Evolutionary conservation across 2,888 invertebrate genomes (phyloP), one percentile per base, ranked within the genome.

Genomic region (Drosophila subquinaria): DNA sequence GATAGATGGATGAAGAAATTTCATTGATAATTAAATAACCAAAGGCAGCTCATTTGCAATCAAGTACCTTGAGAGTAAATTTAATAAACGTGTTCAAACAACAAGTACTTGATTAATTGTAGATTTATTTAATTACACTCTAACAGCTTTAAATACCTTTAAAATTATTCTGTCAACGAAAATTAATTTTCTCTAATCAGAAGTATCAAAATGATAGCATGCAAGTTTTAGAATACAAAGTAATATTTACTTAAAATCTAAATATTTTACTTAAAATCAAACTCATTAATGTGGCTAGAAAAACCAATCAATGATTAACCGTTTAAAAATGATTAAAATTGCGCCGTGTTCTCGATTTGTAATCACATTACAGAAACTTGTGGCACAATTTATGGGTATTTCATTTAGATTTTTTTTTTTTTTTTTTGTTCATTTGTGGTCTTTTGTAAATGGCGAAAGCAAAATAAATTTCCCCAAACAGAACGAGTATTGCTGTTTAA

Each of bases 401-500:
- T 64, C 27, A 61, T 62, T 62, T 40, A 50, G 27, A 33, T 62
- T 13, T 42, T 50, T 33, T n/a, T 35, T 36, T 36, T 23, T 23
- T 15, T 13, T 61, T 20, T 52, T 4, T 15, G 11, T 35, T 15
- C 35, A n/a, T 50, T 65, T 45, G 47, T 48, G 47, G 55, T 17
- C 10, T 33, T 45, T 53, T 53, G 47, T 63, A 55, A 64, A 57
- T 65, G 60, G 53, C 61, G 20, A 62, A 66, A 53, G 36, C 51
- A 8, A 62, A 66, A 61, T 61, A 66, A 62, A 52, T 66, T 47
- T 27, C 11, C n/a, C 35, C 47, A 47, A 42, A 70, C 33, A 51
- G 47, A 48, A 11, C 45, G 56, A 57, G 56, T 57, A 45, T 45
- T 57, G 57, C 27, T 62, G 62, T 71, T 75, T 71, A 71, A 85